A percentile compares a stretch with the other conserved stretches of the same genome.
These are phyloP conservation scores for Idaea aversata DNA, from an alignment of 2,888 invertebrate species.

Conservation along the genomic window DNA sequence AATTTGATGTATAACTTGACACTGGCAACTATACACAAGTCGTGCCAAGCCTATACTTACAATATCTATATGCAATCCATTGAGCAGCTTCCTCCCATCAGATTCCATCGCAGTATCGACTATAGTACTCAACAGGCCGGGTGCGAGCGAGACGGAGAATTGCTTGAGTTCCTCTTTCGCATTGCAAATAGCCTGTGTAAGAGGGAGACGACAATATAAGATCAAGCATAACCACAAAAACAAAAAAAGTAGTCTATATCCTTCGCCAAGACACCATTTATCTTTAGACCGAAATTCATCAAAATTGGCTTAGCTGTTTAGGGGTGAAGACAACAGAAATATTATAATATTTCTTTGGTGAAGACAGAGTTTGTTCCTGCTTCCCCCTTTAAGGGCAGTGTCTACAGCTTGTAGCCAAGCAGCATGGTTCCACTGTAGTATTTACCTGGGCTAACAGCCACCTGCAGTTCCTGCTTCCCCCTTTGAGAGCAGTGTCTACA, in stretches of 20 bases:
- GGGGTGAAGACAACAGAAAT: too few relatives aligned
- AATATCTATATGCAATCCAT: slow-evolving; percentile 2
- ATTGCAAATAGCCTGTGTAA: not conserved
- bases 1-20: too few relatives aligned
- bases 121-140: not conserved
- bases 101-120: not conserved
- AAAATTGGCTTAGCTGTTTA: too few relatives aligned
- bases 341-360: too few relatives aligned
- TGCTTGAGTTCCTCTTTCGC: not conserved
- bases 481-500: not conserved
- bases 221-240: too few relatives aligned
- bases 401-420: too few relatives aligned
- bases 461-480: not conserved
- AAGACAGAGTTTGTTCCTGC: too few relatives aligned
- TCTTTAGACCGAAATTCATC: too few relatives aligned
- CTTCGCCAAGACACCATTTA: too few relatives aligned
- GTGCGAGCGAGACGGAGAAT: not conserved
- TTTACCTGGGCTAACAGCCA: not conserved
- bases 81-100: not conserved
- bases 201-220: not conserved
- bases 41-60: slow-evolving; percentile 5
- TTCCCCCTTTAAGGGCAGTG: too few relatives aligned
- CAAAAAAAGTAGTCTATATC: too few relatives aligned
- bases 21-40: not conserved
- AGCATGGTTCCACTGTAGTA: too few relatives aligned